Evolutionary conservation across 2,797 vertebrate species (phyloP), one percentile per base, ranked within the genome.

Genomic region (Toxotes lorentzi): DNA sequence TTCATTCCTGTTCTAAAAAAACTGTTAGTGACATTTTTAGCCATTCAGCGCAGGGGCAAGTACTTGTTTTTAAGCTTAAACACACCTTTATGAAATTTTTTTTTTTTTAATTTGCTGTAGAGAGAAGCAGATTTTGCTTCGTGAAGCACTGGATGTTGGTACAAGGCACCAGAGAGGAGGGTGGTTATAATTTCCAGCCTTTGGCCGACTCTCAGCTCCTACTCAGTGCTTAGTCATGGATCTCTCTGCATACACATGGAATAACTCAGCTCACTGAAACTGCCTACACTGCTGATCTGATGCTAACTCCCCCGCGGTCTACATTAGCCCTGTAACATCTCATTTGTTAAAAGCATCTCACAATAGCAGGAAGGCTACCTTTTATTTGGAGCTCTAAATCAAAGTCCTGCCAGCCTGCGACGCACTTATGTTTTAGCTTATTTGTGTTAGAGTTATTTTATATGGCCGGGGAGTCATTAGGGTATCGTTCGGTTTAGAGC

Each of bases 151-250:
- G 64, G 58, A 53, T 60, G 40, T 69, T 72, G 40, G 54, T 27
- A 24, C 19, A 3, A 41, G 66, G 68, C 69, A 53, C 17, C 41
- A 62, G 57, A 24, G 57, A 78, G 76, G 67, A 0, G 32, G 58
- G 27, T 38, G 58, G 41, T 8, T 71, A 30, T 79, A 71, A 74
- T 82, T 82, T 80, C 63, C 77, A 76, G 78, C 77, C 79, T 57
- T 70, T 68, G 81, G 81, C 73, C 14, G 19, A 71, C 73, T 78
- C 70, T 67, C 34, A 2, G 68, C 81, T 89, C 88, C 80, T 65
- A 70, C 85, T 89, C 73, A 50, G 59, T 70, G 82, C 82, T 91
- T 89, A 90, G 83, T 92, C 91, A 92, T 85, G 72, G 62, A 62
- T 87, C 80, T 87, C 63, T 87, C 43, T 78, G 66, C 72, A 70